phyloP scores from a whole-genome alignment of 2,113 vertebrate genomes.

The Misgurnus anguillicaudatus region DNA sequence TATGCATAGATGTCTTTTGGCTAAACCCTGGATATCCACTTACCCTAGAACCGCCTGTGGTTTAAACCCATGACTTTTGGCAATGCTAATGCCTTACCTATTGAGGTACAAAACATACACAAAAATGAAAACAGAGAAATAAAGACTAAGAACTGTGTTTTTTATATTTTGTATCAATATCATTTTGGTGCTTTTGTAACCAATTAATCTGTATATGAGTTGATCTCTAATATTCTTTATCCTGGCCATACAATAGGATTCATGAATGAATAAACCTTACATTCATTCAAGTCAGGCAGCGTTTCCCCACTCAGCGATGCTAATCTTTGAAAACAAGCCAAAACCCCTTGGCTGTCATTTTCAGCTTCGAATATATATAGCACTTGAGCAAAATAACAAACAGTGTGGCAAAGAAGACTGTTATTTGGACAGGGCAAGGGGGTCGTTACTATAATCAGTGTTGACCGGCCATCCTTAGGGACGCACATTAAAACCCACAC shows the following conservation, averaged over 20 bases:
- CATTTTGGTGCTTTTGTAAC: too few species aligned
- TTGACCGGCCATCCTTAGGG: conserved; percentile 48
- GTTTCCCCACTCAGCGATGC: conserved; percentile 24
- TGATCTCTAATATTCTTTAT: background rate
- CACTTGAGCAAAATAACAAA: conserved; percentile 58
- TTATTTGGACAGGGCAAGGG: conserved; percentile 54
- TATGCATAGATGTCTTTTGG: too few species aligned
- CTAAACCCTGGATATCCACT: too few species aligned
- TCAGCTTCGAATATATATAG: conserved; percentile 42
- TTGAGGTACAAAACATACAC: too few species aligned
- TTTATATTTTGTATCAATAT: too few species aligned
- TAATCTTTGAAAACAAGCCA: conserved; percentile 39
- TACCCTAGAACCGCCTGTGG: too few species aligned
- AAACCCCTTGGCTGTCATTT: conserved; percentile 50
- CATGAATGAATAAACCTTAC: background rate
- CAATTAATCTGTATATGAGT: too few species aligned
- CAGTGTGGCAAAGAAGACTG: conserved; percentile 54
- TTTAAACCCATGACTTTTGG: too few species aligned
- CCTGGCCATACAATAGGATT: background rate
- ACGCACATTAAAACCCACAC: conserved; percentile 54
- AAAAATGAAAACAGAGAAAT: too few species aligned
- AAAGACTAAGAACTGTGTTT: too few species aligned
- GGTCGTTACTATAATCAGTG: conserved; percentile 56
- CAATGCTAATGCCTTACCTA: too few species aligned
- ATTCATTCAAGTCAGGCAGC: conserved; percentile 20